A percentile compares a stretch with the other conserved stretches of the same genome.
These are phyloP conservation scores for Trinectes maculatus DNA, from an alignment of 2,113 vertebrate species.

Conservation along the genomic window DNA sequence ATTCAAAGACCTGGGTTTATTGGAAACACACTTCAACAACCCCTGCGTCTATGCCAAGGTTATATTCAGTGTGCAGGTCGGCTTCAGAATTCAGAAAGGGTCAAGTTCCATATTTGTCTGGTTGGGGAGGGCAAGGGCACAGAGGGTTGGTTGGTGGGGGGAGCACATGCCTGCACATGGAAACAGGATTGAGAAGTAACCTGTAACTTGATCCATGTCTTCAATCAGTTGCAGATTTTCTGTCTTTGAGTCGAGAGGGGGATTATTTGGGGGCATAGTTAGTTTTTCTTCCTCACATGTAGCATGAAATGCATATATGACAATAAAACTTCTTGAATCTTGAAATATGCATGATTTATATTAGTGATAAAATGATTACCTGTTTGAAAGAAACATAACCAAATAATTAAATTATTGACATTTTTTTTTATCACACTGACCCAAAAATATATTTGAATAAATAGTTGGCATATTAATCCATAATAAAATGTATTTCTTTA, in stretches of 20 bases:
- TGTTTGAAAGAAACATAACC: background rate
- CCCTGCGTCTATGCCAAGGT: slow-evolving; percentile 48
- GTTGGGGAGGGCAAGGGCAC: slow-evolving; percentile 43
- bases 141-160: slow-evolving; percentile 29
- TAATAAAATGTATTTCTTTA: too few species aligned
- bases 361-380: background rate
- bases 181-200: slow-evolving; percentile 60
- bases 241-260: background rate
- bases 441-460: too few species aligned
- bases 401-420: too few species aligned
- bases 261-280: background rate
- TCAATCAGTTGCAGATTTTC: slow-evolving; percentile 75
- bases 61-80: slow-evolving; percentile 55
- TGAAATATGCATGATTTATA: background rate
- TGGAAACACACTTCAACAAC: slow-evolving; percentile 60
- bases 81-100: slow-evolving; percentile 59
- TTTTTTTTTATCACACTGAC: too few species aligned
- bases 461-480: too few species aligned
- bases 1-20: slow-evolving; percentile 52
- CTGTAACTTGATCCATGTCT: slow-evolving; percentile 60
- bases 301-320: too few species aligned
- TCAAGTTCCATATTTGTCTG: slow-evolving; percentile 71
- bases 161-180: slow-evolving; percentile 48
- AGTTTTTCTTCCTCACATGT: background rate
- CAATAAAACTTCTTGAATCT: too few species aligned